phyloP scores from a whole-genome alignment of 2,113 vertebrate species.

The Cyrtonyx montezumae region DNA sequence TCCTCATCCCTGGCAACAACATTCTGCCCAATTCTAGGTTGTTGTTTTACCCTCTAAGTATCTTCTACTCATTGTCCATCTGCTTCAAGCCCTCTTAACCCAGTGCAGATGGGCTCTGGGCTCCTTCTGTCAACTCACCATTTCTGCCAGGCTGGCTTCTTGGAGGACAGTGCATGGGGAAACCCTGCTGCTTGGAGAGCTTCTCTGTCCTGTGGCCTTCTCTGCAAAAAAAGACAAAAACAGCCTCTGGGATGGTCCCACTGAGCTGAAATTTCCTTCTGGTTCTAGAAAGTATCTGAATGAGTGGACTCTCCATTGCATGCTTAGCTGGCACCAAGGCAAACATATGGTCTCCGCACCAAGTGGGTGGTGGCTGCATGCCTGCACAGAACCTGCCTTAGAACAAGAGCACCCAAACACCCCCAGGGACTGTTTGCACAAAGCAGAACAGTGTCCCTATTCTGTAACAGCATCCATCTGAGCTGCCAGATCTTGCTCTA shows the following conservation, averaged over 20 bases:
- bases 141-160: slow-evolving; percentile 61
- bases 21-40: not conserved
- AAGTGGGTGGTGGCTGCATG: not conserved
- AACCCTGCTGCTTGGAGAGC: slow-evolving; percentile 50
- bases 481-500: not conserved
- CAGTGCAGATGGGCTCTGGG: not conserved
- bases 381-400: not conserved
- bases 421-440: not conserved
- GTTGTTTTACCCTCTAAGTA: not conserved
- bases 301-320: fast-evolving
- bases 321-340: not conserved
- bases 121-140: slow-evolving; percentile 37
- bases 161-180: slow-evolving; percentile 53
- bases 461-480: not conserved
- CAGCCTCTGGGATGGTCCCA: fast-evolving
- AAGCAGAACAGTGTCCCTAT: fast-evolving
- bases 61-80: not conserved
- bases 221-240: slow-evolving; percentile 40
- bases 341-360: not conserved
- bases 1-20: not conserved
- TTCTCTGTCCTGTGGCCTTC: slow-evolving; percentile 27
- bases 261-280: not conserved
- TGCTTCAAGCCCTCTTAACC: not conserved
- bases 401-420: not conserved
- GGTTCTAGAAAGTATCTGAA: not conserved